These are phyloP conservation scores for Augochlorella aurata DNA, from an alignment of 2,888 invertebrate species.

Conservation along the genomic window DNA sequence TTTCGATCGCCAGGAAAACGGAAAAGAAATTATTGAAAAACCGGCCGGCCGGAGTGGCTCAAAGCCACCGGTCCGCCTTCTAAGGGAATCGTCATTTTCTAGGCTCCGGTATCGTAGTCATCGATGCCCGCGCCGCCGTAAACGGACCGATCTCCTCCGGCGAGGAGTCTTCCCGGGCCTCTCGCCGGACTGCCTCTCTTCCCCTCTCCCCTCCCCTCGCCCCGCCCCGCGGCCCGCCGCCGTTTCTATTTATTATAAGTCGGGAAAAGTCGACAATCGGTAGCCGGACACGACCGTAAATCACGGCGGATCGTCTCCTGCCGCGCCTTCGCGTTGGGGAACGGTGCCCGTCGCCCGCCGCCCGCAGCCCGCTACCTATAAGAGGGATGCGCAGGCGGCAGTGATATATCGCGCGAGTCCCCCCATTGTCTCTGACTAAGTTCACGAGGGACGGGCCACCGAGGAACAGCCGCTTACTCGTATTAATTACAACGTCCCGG, in stretches of 20 bases:
- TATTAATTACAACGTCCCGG: conserved; percentile 63
- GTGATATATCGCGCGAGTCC: conserved; percentile 65
- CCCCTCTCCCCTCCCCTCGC: background rate
- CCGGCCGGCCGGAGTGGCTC: background rate
- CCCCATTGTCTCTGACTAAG: conserved; percentile 66
- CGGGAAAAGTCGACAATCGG: conserved; percentile 52
- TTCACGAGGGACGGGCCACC: conserved; percentile 60
- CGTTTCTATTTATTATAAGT: conserved; percentile 55
- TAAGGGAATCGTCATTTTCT: conserved; percentile 17
- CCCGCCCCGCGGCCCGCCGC: too few species aligned
- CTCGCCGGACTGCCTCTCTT: too few species aligned
- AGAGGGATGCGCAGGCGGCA: conserved; percentile 61
- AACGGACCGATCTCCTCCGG: conserved; percentile 10
- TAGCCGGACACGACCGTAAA: conserved; percentile 53
- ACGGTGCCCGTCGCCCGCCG: conserved; percentile 21
- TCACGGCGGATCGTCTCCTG: conserved; percentile 50
- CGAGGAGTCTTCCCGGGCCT: too few species aligned
- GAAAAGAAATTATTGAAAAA: conserved; percentile 32
- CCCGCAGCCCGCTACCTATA: conserved; percentile 43
- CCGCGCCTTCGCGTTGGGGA: conserved; percentile 52
- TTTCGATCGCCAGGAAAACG: background rate
- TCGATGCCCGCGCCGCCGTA: conserved; percentile 32
- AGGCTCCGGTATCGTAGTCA: conserved; percentile 22
- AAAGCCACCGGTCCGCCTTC: conserved; percentile 24
- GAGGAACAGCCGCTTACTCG: conserved; percentile 54